phyloP scores from a whole-genome alignment of 2,113 vertebrate species.

The Notechis scutatus region DNA sequence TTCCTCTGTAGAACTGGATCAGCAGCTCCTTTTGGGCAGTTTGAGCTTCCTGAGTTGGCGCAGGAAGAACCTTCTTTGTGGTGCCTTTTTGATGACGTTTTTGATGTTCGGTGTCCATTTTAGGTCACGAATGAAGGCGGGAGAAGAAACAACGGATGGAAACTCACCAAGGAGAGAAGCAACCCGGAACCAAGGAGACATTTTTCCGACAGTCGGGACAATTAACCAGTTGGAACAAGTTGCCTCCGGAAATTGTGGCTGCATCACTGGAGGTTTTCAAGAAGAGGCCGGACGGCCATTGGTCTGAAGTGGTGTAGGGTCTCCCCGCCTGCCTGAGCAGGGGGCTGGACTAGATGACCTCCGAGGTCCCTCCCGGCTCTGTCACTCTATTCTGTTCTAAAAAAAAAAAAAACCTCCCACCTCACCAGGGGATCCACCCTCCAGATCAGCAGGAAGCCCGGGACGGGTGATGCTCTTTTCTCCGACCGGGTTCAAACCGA shows the following conservation, averaged over 20 bases:
- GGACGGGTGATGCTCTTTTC: background rate
- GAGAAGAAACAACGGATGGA: background rate
- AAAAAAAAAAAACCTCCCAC: background rate
- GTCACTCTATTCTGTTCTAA: background rate
- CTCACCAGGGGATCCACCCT: background rate
- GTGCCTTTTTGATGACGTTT: no score
- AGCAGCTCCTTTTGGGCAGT: no score
- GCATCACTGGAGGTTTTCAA: background rate
- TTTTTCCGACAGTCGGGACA: background rate
- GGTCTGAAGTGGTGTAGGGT: background rate
- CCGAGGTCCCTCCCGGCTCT: background rate
- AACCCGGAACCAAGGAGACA: background rate
- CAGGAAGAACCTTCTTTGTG: no score
- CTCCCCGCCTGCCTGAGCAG: background rate
- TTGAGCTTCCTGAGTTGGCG: no score
- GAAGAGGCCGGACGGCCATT: background rate
- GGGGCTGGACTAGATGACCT: background rate
- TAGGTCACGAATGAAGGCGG: background rate
- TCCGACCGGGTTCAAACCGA: background rate
- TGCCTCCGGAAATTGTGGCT: background rate
- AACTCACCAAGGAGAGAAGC: background rate
- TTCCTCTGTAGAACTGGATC: no score
- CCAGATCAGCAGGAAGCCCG: background rate
- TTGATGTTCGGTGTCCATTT: no score
- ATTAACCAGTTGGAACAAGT: background rate